A percentile compares a stretch with the other conserved stretches of the same genome.
phyloP scores from a whole-genome alignment of 1,140 invertebrate genomes.

The Mesaphorura yosii region DNA sequence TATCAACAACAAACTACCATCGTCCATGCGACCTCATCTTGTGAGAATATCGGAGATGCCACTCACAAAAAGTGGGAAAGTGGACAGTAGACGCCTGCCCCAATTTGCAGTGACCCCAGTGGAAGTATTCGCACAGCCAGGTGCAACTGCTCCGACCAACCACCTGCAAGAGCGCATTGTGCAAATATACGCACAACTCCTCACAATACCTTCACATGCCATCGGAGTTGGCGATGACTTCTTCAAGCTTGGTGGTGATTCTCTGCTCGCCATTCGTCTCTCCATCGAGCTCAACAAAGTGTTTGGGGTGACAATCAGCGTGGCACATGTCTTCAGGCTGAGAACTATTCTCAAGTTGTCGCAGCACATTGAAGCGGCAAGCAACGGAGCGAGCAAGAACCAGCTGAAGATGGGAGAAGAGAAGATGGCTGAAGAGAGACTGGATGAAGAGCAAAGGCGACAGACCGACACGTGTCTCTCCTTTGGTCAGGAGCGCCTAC shows the following conservation, averaged over 20 bases:
- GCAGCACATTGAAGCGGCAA: not conserved
- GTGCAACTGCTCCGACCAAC: not conserved
- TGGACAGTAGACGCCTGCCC: not conserved
- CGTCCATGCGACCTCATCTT: not conserved
- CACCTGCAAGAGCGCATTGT: not conserved
- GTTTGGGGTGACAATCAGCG: not conserved
- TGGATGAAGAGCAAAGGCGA: no score
- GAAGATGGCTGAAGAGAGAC: not conserved
- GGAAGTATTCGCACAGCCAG: not conserved
- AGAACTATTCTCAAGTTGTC: not conserved
- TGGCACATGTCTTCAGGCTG: not conserved
- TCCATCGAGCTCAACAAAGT: not conserved
- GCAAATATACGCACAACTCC: not conserved
- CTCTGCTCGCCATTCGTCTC: not conserved
- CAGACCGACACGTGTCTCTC: not conserved
- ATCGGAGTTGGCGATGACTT: conserved; percentile 2
- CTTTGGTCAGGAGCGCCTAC: not conserved
- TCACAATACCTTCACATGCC: not conserved
- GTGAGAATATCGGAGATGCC: not conserved
- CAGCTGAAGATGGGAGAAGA: not conserved
- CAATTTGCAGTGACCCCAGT: not conserved
- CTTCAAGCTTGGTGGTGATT: conserved; percentile 1
- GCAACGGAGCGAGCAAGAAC: not conserved
- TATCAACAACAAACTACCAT: not conserved
- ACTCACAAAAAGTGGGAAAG: not conserved